Base-by-base conservation (phyloP, 2,888 invertebrate species). In the Xylota sylvarum region DNA sequence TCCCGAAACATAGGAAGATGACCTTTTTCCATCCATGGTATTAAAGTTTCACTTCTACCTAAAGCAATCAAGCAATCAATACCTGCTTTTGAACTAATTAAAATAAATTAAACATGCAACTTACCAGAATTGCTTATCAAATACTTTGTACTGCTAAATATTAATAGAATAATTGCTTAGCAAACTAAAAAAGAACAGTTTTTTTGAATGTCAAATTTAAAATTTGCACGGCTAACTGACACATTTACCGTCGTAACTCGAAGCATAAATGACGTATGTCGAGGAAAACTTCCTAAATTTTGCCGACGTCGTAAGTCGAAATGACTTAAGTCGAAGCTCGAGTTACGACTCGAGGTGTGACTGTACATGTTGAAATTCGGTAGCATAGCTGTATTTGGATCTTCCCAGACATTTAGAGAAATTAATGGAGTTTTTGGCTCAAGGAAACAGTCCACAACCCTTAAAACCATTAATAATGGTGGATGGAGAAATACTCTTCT, bases 381-480 rank as follows among this genome's bases (percentile, higher is more conserved):
- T 35, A 35, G 35, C 35, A 35, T 35, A 35, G 35, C 35, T 35
- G 7, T 35, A 35, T 35, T 48, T 48, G 19, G 37, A 58, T 58
- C 37, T 58, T 14, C 37, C 67, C 12, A 67, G 43, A 43, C n/a
- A 60, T 60, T 60, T 40, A n/a, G 40, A 55, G 14, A 52, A 67
- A 17, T 17, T 7, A 56, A 56, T 69, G 17, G 56, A 40, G 40
- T 69, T 43, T 69, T 55, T 69, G 23, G 55, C 17, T 56, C 69
- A 56, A 12, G 52, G 67, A 27, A 40, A 55, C 27, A 52, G 27
- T 12, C 67, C 67, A 14, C 67, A 69, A 23, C 40, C 52, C 9
- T 69, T 69, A 14, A 52, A 69, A 30, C 55, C 67, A 40, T 69
- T 55, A 27, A 27, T 10, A 7, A 67, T 67, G 6, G 67, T 69